Evolutionary conservation across 2,113 vertebrate genomes (phyloP).

Genomic region (Rafetus swinhoei): DNA sequence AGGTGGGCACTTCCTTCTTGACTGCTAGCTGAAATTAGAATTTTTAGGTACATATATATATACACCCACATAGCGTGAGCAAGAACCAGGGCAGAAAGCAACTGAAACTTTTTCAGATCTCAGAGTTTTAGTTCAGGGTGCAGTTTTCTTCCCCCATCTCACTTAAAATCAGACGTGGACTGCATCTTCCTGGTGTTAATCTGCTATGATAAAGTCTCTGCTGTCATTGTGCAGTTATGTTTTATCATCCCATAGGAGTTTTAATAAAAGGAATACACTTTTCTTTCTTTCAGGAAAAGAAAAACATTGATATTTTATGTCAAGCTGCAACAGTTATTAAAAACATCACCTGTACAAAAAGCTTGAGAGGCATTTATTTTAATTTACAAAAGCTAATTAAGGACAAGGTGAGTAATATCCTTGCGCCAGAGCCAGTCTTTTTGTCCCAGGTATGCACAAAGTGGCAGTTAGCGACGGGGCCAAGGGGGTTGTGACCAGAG

Average conservation of each 20-base stretch:
- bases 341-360: accelerated
- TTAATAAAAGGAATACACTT: not conserved
- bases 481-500: too few species aligned
- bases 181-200: not conserved
- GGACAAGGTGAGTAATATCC: accelerated
- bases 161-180: not conserved
- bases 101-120: not conserved
- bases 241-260: not conserved
- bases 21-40: not conserved
- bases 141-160: not conserved
- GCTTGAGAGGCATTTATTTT: not conserved
- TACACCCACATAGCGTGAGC: not conserved
- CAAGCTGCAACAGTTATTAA: not conserved
- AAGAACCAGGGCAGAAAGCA: not conserved
- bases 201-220: not conserved
- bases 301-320: slow-evolving; percentile 8
- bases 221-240: not conserved
- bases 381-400: not conserved
- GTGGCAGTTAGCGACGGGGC: too few species aligned
- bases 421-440: not conserved
- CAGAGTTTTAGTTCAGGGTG: not conserved
- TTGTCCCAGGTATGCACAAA: not conserved
- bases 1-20: not conserved
- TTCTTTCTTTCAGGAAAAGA: not conserved
- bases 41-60: not conserved